Percentiles rank a stretch among this genome's conserved stretches.
Conservation (phyloP, 2,888 invertebrate genomes). For the Drosophila kambysellisi region DNA sequence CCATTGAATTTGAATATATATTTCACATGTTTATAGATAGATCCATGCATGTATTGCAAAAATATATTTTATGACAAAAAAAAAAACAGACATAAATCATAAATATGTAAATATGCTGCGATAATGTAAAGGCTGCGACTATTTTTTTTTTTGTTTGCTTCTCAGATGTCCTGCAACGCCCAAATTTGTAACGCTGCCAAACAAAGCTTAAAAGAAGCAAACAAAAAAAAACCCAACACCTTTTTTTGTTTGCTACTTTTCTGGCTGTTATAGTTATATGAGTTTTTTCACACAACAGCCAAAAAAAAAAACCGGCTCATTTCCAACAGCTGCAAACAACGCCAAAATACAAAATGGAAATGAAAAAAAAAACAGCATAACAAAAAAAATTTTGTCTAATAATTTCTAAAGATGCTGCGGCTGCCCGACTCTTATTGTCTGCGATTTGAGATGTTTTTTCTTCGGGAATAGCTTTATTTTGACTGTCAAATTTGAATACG, state of each 20-base stretch:
- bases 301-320: slow-evolving; percentile 64
- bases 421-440: slow-evolving; percentile 45
- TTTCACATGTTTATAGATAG: background rate
- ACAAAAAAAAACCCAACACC: slow-evolving; percentile 11
- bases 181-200: slow-evolving; percentile 2
- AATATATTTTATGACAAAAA: background rate
- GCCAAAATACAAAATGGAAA: slow-evolving; percentile 39
- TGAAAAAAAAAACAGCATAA: background rate
- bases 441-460: slow-evolving; percentile 33
- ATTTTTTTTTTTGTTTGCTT: background rate
- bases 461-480: slow-evolving; percentile 26
- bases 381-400: slow-evolving; percentile 57
- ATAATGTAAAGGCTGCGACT: slow-evolving; percentile 7
- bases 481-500: slow-evolving; percentile 57
- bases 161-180: slow-evolving; percentile 22
- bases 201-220: background rate
- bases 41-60: background rate
- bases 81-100: background rate
- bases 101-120: slow-evolving; percentile 7
- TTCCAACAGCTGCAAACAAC: slow-evolving; percentile 66
- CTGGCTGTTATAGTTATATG: slow-evolving; percentile 1
- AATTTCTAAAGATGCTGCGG: slow-evolving; percentile 60
- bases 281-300: slow-evolving; percentile 22
- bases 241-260: slow-evolving; percentile 16
- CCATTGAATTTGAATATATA: background rate